A percentile compares a stretch with the other conserved stretches of the same genome.
Conservation (phyloP, 2,113 vertebrate genomes). For the Brachirus orientalis region DNA sequence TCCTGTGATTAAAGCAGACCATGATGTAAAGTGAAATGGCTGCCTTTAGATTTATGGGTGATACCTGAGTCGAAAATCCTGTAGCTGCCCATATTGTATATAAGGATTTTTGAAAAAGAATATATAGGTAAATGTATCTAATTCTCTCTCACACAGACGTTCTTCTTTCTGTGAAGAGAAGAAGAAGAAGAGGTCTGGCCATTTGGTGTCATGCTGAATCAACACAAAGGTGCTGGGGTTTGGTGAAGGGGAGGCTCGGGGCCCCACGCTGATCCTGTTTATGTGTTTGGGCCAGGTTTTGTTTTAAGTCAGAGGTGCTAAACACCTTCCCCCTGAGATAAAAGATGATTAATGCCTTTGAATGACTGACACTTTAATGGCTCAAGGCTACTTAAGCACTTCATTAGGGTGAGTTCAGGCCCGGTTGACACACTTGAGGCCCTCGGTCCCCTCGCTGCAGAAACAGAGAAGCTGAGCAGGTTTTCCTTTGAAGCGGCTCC, state of each 20-base stretch:
- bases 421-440: slow-evolving; percentile 63
- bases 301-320: slow-evolving; percentile 76
- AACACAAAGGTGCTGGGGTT: slow-evolving; percentile 77
- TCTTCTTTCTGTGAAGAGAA: neutral
- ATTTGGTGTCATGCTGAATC: slow-evolving; percentile 82
- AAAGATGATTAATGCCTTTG: slow-evolving; percentile 79
- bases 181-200: slow-evolving; percentile 48
- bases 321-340: slow-evolving; percentile 74
- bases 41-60: neutral
- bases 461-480: slow-evolving; percentile 43
- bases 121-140: neutral
- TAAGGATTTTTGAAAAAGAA: too few species aligned
- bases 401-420: slow-evolving; percentile 75
- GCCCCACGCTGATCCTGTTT: slow-evolving; percentile 69
- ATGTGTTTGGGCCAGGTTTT: slow-evolving; percentile 69
- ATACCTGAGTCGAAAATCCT: too few species aligned
- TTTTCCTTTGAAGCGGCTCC: slow-evolving; percentile 77
- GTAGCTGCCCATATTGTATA: too few species aligned
- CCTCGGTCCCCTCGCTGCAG: slow-evolving; percentile 34
- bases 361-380: slow-evolving; percentile 72
- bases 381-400: slow-evolving; percentile 75
- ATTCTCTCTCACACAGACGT: neutral
- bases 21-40: neutral
- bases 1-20: neutral
- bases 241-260: slow-evolving; percentile 49